Conservation (phyloP, 2,113 vertebrate genomes). For the Hemibagrus wyckioides region DNA sequence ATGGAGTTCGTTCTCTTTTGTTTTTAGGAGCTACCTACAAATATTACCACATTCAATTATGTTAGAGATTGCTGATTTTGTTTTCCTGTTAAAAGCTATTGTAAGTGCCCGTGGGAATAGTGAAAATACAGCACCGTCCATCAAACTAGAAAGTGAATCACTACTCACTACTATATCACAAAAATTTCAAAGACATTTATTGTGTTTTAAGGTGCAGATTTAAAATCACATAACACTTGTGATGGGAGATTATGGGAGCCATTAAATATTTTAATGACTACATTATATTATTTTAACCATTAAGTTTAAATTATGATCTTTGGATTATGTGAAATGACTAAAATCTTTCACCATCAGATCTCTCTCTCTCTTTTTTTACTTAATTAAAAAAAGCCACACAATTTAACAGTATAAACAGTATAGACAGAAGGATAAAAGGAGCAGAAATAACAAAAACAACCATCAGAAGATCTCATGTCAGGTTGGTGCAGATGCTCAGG, state of each 20-base stretch:
- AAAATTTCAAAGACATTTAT: not conserved
- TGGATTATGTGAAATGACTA: not conserved
- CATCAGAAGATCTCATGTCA: not conserved
- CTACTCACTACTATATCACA: not conserved
- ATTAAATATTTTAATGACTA: too few species aligned
- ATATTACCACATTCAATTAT: not conserved
- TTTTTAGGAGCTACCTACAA: not conserved
- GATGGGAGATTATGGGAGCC: not conserved
- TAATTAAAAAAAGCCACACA: too few species aligned
- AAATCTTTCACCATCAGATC: not conserved
- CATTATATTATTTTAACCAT: too few species aligned
- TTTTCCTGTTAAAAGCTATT: not conserved
- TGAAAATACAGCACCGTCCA: not conserved
- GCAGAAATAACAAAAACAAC: too few species aligned
- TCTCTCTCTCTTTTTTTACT: too few species aligned
- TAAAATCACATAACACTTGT: not conserved
- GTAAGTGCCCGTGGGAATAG: not conserved
- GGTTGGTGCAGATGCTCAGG: not conserved
- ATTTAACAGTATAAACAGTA: too few species aligned
- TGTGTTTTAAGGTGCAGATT: not conserved
- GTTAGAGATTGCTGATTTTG: not conserved
- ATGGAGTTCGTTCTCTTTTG: not conserved
- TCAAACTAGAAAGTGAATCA: not conserved
- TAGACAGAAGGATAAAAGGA: too few species aligned
- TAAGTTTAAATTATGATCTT: too few species aligned